phyloP scores from a whole-genome alignment of 2,113 vertebrate species.

The Notiomystis cincta region DNA sequence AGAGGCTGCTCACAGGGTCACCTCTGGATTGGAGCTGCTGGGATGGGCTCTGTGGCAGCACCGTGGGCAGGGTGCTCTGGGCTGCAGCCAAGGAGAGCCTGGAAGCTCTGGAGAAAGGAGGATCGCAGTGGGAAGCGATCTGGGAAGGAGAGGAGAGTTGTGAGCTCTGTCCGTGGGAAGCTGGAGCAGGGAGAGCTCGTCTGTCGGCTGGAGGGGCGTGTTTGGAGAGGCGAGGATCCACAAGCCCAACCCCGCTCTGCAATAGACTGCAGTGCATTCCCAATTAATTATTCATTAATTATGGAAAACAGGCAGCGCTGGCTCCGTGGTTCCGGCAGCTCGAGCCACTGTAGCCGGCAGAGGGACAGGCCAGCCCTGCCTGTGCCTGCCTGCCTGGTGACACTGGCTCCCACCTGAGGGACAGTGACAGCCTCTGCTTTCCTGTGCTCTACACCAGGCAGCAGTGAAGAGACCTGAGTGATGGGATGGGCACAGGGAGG shows the following conservation, averaged over 20 bases:
- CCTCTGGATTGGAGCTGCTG: not conserved
- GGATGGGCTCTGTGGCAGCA: accelerated
- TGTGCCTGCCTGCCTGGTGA: not conserved
- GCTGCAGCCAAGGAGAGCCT: accelerated
- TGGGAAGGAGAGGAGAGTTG: not conserved
- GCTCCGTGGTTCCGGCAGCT: not conserved
- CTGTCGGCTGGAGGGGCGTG: not conserved
- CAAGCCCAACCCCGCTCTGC: not conserved
- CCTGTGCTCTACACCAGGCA: accelerated
- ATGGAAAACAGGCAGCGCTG: slow-evolving; percentile 27
- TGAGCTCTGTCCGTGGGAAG: not conserved
- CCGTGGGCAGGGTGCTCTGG: not conserved
- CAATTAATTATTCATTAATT: slow-evolving; percentile 68
- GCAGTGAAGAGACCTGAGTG: accelerated
- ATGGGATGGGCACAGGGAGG: not conserved
- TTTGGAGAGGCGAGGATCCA: not conserved
- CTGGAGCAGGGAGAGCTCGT: not conserved
- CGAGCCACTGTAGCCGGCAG: accelerated
- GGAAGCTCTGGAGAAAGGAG: not conserved
- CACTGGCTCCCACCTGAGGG: not conserved
- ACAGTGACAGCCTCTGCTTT: not conserved
- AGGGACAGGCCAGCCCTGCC: not conserved
- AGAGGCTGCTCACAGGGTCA: not conserved
- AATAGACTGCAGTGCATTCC: slow-evolving; percentile 44
- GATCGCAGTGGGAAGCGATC: accelerated